These are phyloP conservation scores for Nowickia ferox DNA, from an alignment of 2,888 invertebrate species.

Conservation along the genomic window DNA sequence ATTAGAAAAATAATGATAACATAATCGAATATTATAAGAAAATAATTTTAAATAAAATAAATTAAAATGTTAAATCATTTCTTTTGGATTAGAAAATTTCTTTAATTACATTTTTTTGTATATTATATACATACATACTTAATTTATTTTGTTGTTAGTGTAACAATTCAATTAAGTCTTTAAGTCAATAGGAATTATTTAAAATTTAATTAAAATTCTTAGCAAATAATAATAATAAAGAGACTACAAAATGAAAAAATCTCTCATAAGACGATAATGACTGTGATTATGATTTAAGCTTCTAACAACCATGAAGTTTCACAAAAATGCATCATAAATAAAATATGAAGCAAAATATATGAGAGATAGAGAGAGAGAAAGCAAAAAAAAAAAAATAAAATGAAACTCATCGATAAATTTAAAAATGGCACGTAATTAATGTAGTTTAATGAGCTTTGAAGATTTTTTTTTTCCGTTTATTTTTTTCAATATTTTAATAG, in stretches of 20 bases:
- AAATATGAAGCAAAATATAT: slow-evolving; percentile 18
- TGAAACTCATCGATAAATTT: slow-evolving; percentile 59
- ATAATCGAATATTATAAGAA: no score
- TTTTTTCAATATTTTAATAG: slow-evolving; percentile 27
- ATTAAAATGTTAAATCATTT: background rate
- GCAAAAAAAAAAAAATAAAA: slow-evolving; percentile 25
- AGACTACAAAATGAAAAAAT: slow-evolving; percentile 2
- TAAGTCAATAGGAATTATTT: slow-evolving; percentile 66
- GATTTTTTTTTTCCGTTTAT: slow-evolving; percentile 21
- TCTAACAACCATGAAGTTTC: slow-evolving; percentile 9
- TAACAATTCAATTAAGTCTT: slow-evolving; percentile 59
- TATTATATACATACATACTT: background rate
- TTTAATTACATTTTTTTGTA: background rate
- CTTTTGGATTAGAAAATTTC: background rate
- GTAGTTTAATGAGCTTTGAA: slow-evolving; percentile 70
- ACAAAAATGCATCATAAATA: slow-evolving; percentile 14
- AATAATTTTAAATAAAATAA: no score
- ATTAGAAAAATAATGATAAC: no score
- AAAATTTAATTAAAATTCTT: slow-evolving; percentile 67
- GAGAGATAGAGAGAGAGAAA: no score
- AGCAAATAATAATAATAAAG: background rate
- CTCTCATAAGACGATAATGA: slow-evolving; percentile 52
- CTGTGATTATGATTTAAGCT: slow-evolving; percentile 53
- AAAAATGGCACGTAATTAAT: slow-evolving; percentile 69
- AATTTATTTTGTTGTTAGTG: background rate